Evolutionary conservation across 2,113 vertebrate species (phyloP).

Genomic region (Laterallus jamaicensis): DNA sequence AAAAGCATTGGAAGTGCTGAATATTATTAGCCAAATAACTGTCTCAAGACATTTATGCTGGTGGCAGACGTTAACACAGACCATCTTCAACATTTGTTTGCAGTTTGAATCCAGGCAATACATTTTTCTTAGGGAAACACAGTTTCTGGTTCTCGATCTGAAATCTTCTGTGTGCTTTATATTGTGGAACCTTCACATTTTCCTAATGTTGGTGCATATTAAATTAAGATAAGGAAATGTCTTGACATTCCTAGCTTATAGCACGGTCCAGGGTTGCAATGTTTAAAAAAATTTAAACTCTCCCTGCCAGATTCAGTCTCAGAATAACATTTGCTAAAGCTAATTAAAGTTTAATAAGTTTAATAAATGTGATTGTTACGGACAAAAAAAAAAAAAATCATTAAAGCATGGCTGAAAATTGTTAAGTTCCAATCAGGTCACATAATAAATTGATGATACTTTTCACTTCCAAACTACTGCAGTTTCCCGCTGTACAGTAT

Average conservation of each 20-base stretch:
- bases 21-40: neutral
- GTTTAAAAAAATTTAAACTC: slow-evolving; percentile 79
- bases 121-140: neutral
- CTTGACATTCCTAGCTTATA: slow-evolving; percentile 76
- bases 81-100: neutral
- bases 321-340: slow-evolving; percentile 84
- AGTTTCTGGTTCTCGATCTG: neutral
- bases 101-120: neutral
- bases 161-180: neutral
- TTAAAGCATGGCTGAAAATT: slow-evolving; percentile 80
- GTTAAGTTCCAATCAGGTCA: slow-evolving; percentile 76
- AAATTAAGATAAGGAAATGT: slow-evolving; percentile 23
- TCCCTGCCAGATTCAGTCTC: slow-evolving; percentile 67
- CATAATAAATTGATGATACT: slow-evolving; percentile 73
- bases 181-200: neutral
- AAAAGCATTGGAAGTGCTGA: neutral
- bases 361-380: slow-evolving; percentile 85
- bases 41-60: neutral
- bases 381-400: slow-evolving; percentile 79
- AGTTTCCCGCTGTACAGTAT: slow-evolving; percentile 54
- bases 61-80: neutral
- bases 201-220: neutral
- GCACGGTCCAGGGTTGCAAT: slow-evolving; percentile 71
- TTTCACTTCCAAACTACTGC: slow-evolving; percentile 62
- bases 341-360: slow-evolving; percentile 93